Base-by-base conservation (phyloP, 2,888 invertebrate species). In the Timema cristinae region DNA sequence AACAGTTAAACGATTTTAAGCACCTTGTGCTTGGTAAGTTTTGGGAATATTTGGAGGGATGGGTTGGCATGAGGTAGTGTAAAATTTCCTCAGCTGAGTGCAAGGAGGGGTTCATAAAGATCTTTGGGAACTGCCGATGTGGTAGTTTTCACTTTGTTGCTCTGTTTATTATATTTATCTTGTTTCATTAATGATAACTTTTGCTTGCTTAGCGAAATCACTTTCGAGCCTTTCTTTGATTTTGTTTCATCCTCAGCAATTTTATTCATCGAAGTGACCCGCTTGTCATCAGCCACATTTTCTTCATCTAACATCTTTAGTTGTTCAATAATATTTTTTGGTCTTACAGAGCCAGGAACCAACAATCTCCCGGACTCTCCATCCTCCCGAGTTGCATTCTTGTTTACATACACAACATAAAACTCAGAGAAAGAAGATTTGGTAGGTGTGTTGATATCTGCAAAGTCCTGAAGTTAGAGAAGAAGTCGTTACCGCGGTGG, bases 391-490 rank as follows among this genome's bases (percentile, higher is more conserved):
- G 71, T 91, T 8, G 87, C 88, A 78, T 93, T 93, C 80, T 91
- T 91, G 76, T 92, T 92, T 0, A 91, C 92, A 79, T 94, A 94
- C 0, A 94, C 93, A 0, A 94, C 90, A 50, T 93, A 92, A 75
- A 89, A 90, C 77, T 94, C 91, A 0, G 94, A 93, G 81, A 91
- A 94, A 7, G 92, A 92, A 2, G 90, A 86, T 79, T 92, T 92
- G 0, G 91, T 88, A 0, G 93, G 93, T 5, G 92, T 89, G 75
- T 94, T 94, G 71, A 95, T 94, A 78, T 95, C 95, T 0, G 95
- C 94, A 79, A 95, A 95, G 80, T 95, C 95, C 93, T 87, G 83
- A 95, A 95, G 80, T 94, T 93, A 6, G 93, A 93, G 79, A 95
- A 94, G 79, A 94, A 94, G 78, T 94, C 93, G 72, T 90, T 82